Percentiles rank a stretch among this genome's conserved stretches.
These are phyloP conservation scores for Prunella himalayana DNA, from an alignment of 2,113 vertebrate genomes.

Conservation along the genomic window DNA sequence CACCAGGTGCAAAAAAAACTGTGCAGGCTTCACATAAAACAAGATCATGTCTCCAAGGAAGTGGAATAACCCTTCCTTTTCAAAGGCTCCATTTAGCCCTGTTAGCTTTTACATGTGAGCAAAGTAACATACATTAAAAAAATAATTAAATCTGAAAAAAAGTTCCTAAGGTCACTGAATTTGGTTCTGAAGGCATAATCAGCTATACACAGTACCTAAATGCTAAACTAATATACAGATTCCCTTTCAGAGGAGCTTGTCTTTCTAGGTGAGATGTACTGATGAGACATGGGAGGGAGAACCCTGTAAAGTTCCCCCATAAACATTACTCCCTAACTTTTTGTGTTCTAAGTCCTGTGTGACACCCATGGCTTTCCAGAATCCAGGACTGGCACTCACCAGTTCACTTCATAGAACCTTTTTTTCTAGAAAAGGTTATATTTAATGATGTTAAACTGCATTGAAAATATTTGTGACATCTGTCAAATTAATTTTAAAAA, in stretches of 20 bases:
- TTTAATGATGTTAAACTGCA: constrained; percentile 16
- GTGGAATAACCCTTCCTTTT: neutral
- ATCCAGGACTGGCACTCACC: neutral
- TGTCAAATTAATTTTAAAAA: constrained; percentile 33
- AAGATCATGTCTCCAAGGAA: neutral
- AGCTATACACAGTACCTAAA: neutral
- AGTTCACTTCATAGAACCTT: neutral
- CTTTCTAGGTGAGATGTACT: neutral
- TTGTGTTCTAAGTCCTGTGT: neutral
- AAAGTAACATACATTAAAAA: neutral
- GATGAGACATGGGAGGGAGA: neutral
- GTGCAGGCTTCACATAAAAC: neutral
- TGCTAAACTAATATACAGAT: neutral
- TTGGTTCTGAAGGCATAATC: neutral
- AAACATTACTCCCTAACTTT: neutral
- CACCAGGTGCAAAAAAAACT: neutral
- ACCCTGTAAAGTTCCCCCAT: neutral
- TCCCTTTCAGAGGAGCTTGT: neutral
- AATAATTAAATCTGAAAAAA: neutral
- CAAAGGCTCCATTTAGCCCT: neutral
- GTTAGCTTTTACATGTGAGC: neutral
- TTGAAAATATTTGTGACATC: constrained; percentile 57
- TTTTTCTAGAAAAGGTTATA: constrained; percentile 6
- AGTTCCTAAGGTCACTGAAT: neutral
- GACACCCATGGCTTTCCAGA: neutral